These are phyloP conservation scores for Aspidiotus rigidus DNA, from an alignment of 2,888 invertebrate species.

Conservation along the genomic window DNA sequence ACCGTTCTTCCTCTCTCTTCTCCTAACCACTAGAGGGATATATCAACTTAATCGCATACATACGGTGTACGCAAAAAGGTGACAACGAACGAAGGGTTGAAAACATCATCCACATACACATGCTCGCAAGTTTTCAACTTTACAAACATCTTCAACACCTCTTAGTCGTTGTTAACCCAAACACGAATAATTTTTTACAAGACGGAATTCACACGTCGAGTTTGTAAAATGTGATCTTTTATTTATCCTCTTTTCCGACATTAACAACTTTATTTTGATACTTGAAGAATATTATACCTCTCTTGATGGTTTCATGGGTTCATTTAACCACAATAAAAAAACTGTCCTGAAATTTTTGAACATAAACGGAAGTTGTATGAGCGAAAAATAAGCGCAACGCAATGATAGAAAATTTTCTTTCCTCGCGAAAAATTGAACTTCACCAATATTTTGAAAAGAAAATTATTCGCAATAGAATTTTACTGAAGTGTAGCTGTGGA, in stretches of 20 bases:
- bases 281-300: no score
- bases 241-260: neutral
- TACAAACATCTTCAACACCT: neutral
- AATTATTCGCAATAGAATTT: no score
- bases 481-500: no score
- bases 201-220: slow-evolving; percentile 1
- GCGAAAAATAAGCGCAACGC: no score
- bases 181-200: slow-evolving; percentile 1
- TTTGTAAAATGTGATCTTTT: slow-evolving; percentile 8
- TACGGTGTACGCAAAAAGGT: neutral
- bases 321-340: no score
- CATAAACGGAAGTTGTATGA: no score
- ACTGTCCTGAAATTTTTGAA: no score
- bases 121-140: slow-evolving; percentile 1
- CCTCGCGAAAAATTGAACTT: no score
- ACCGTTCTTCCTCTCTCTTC: neutral
- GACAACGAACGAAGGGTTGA: neutral
- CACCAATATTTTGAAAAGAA: no score
- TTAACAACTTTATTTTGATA: neutral
- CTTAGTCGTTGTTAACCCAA: no score
- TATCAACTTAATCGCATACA: slow-evolving; percentile 12
- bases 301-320: no score
- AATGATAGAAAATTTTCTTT: no score
- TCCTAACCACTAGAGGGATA: neutral
- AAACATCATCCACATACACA: slow-evolving; percentile 8